Evolutionary conservation across 2,888 invertebrate genomes (phyloP), one percentile per base, ranked within the genome.

Genomic region (Scelioninae gen. 1): DNA sequence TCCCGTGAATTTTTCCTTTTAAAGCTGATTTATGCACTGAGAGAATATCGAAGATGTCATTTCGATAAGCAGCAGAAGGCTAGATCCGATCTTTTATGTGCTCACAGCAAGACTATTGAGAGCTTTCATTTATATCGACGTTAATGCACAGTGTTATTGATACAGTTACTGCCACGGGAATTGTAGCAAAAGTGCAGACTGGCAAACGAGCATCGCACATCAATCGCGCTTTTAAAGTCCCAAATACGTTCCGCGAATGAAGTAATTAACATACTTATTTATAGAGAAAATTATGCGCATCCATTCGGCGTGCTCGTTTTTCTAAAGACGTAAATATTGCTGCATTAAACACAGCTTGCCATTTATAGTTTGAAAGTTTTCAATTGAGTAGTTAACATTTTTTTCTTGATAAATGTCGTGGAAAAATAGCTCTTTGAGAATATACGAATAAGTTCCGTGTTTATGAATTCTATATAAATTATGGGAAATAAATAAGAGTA

Each of bases 1-100:
- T 53, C 56, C 60, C 82, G 60, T 68, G 68, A 66, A 80, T 77
- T 83, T 83, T 23, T 72, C 53, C 72, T 77, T 75, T 79, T 83
- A 76, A 63, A 76, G 66, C 79, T 75, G 82, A 82, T 78, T 82
- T 82, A 82, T 78, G 82, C 74, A 74, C 74, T 63, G 68, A 72
- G 77, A 79, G 78, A 72, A 83, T 79, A 68, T 66, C 79, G 79
- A 83, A 79, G 83, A 83, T 83, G 79, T 79, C 75, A 79, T 83
- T 79, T 83, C 76, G 76, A 82, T 82, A 82, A 82, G 82, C 72
- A 63, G 60, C 60, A 72, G 76, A 65, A 63, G 63, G 56, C 55
- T 43, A 60, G 82, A 78, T 78, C 82, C 8, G 68, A 82, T 82
- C 77, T 77, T 55, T 72, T 72, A 74, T 82, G 74, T 32, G 56